Evolutionary conservation across 2,888 invertebrate species (phyloP).

Genomic region (Harpalus rubripes): DNA sequence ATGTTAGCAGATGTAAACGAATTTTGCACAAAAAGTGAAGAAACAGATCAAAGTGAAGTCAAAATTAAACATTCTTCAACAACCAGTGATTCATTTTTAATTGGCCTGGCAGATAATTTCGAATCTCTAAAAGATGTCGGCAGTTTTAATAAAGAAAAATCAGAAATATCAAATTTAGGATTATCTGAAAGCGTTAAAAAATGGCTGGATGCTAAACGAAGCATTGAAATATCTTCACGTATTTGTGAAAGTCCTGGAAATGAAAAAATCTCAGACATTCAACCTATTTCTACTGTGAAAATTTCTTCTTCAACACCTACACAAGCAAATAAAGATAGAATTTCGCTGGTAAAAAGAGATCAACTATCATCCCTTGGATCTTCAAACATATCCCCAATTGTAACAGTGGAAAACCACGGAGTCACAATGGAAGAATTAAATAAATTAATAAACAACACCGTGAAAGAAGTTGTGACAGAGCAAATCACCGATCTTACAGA

Average conservation of each 20-base stretch:
- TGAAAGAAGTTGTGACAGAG: conserved; percentile 42
- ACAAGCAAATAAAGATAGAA: conserved; percentile 1
- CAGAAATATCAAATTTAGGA: conserved; percentile 49
- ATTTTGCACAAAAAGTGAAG: conserved; percentile 40
- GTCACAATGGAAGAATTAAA: conserved; percentile 25
- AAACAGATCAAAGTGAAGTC: not conserved
- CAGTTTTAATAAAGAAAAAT: conserved; percentile 45
- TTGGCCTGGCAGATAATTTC: conserved; percentile 11
- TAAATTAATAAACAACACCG: conserved; percentile 35
- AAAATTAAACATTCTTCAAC: conserved; percentile 21
- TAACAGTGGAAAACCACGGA: not conserved
- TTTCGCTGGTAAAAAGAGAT: conserved; percentile 29
- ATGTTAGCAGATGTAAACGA: conserved; percentile 21
- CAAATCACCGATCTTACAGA: conserved; percentile 60
- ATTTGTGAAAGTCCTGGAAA: not conserved
- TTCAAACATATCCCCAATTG: conserved; percentile 55
- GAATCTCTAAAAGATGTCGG: conserved; percentile 17
- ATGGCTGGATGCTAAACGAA: conserved; percentile 47
- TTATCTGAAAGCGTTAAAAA: conserved; percentile 54
- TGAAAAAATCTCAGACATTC: conserved; percentile 21
- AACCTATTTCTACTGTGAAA: conserved; percentile 10
- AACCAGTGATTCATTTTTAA: conserved; percentile 53
- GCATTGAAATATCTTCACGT: conserved; percentile 22
- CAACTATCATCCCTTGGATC: not conserved
- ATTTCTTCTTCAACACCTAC: conserved; percentile 46